Conservation (phyloP, 1,140 invertebrate genomes). For the Ridgeia piscesae region DNA sequence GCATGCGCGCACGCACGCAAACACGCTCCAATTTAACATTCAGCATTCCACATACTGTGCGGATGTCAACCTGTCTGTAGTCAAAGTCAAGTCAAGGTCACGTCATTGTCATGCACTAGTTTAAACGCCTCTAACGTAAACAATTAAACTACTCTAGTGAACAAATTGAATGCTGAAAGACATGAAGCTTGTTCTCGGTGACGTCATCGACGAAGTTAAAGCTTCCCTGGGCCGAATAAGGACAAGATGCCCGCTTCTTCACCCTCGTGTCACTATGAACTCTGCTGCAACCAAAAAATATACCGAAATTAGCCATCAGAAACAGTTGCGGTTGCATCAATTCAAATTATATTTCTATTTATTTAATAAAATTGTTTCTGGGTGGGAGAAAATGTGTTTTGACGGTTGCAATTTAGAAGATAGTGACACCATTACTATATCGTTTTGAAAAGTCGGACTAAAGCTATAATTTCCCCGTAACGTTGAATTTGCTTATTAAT, state of each 20-base stretch:
- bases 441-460: neutral
- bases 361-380: neutral
- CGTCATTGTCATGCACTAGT: neutral
- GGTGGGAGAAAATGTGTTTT: neutral
- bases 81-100: neutral
- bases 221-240: neutral
- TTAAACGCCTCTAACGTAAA: neutral
- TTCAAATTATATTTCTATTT: neutral
- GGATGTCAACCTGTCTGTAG: neutral
- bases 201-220: neutral
- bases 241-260: neutral
- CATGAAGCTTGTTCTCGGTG: neutral
- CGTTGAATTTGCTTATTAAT: neutral
- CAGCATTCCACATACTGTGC: neutral
- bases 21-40: neutral
- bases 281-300: neutral
- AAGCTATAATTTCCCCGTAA: neutral
- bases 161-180: neutral
- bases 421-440: neutral
- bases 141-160: neutral
- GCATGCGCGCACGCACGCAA: neutral
- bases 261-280: neutral
- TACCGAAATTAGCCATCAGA: neutral
- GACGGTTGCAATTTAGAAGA: neutral
- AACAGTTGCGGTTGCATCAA: neutral